Base-by-base conservation (phyloP, 2,888 invertebrate genomes). In the Yponomeuta cagnagella region DNA sequence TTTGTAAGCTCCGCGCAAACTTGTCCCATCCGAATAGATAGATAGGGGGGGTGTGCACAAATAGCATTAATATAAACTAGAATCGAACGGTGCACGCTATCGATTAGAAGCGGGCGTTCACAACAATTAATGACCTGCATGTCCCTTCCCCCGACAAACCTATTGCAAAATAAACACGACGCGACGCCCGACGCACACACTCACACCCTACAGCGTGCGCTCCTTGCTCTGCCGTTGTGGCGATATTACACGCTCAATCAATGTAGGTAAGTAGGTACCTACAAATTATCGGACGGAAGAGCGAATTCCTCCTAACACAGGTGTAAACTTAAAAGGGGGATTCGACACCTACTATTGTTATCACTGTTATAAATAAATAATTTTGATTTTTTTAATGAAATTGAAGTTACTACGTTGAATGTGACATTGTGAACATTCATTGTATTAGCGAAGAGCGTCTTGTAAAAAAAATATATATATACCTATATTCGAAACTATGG, bases 51-150 rank as follows among this genome's bases (percentile, higher is more conserved):
- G 85, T 86, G 82, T 83, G 86, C 83, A 83, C 90, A 90, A 91
- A 92, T 89, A 90, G 89, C 90, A 91, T 91, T 91, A 92, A 91
- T 90, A 92, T 90, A 91, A 91, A 92, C 90, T 89, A 86, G 90
- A 91, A 90, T 91, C 89, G 90, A 90, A 90, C 89, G 88, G 85
- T 83, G 87, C 84, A 83, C 85, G 83, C 88, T 91, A 92, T 92
- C 91, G 91, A 92, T 92, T 92, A 91, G 91, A 83, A 89, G 83
- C 85, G 81, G 86, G 88, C 89, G 90, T 88, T 90, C 89, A 89
- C 90, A 88, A 90, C 91, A 92, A 92, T 92, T 92, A 92, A 92
- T 92, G 91, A 91, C 91, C 90, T 91, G 91, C 88, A 90, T 91
- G 91, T 89, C 90, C 88, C 88, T 86, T 83, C 86, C 83, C 83